phyloP scores from a whole-genome alignment of 2,113 vertebrate genomes.

The Octodon degus region DNA sequence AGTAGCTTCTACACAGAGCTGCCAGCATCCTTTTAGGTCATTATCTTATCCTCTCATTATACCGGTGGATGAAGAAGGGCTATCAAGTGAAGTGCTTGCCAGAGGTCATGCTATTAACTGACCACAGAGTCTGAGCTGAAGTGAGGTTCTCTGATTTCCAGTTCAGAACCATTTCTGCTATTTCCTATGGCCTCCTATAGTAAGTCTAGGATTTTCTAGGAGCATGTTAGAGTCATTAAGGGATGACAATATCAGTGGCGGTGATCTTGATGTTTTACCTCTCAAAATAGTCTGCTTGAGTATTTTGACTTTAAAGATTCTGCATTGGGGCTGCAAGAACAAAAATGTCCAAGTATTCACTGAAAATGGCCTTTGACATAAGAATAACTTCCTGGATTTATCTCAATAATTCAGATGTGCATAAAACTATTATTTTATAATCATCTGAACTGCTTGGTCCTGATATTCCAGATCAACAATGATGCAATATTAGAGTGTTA shows the following conservation, averaged over 20 bases:
- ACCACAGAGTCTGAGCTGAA: not conserved
- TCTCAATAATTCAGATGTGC: not conserved
- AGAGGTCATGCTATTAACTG: not conserved
- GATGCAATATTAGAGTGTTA: not conserved
- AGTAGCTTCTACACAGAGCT: not conserved
- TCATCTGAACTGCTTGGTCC: not conserved
- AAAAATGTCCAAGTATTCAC: not conserved
- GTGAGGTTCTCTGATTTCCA: not conserved
- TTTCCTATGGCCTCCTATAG: not conserved
- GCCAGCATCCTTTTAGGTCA: not conserved
- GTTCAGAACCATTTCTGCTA: not conserved
- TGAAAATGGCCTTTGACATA: not conserved
- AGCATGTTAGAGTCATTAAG: not conserved
- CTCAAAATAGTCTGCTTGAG: not conserved
- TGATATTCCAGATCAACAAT: not conserved
- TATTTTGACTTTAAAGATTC: not conserved
- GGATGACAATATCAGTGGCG: not conserved
- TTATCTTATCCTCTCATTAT: not conserved
- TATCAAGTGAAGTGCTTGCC: not conserved
- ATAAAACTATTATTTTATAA: not conserved
- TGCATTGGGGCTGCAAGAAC: not conserved
- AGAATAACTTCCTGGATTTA: not conserved
- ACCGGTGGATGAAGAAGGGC: not conserved
- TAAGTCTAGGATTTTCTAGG: slow-evolving; percentile 8
- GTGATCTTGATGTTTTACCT: not conserved